These are phyloP conservation scores for Acropora yongei DNA, from an alignment of 64 coral and sea anemone species.

Conservation along the genomic window DNA sequence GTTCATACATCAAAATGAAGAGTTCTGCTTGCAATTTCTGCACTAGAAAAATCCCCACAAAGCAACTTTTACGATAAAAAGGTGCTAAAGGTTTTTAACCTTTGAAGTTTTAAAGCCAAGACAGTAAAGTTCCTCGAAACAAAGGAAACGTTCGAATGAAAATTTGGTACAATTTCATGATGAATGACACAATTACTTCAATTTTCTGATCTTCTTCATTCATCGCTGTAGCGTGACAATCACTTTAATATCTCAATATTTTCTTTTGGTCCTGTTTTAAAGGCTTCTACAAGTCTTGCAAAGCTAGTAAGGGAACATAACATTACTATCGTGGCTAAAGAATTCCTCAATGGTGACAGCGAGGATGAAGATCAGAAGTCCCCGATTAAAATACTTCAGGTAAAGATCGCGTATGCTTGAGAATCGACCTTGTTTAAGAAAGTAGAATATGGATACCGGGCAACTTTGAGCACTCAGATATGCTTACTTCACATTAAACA, in stretches of 20 bases:
- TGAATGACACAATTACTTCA: too few species aligned
- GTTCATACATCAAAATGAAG: too few species aligned
- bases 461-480: too few species aligned
- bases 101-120: background rate
- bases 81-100: background rate
- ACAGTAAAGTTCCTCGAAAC: too few species aligned
- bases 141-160: too few species aligned
- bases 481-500: too few species aligned
- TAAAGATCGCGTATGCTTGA: background rate
- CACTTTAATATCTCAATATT: background rate
- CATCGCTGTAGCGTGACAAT: too few species aligned
- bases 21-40: background rate
- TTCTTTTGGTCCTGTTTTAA: background rate
- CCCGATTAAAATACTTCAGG: conserved; percentile 61
- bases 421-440: too few species aligned
- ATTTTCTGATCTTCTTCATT: too few species aligned
- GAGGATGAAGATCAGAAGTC: conserved; percentile 16
- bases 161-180: background rate
- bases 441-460: too few species aligned
- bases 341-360: conserved; percentile 41
- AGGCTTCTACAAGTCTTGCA: conserved; percentile 63
- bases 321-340: conserved; percentile 45
- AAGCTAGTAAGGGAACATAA: conserved; percentile 60
- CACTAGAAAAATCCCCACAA: background rate
- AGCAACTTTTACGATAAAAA: background rate